These are phyloP conservation scores for Euwallacea similis DNA, from an alignment of 1,140 invertebrate species.

Conservation along the genomic window DNA sequence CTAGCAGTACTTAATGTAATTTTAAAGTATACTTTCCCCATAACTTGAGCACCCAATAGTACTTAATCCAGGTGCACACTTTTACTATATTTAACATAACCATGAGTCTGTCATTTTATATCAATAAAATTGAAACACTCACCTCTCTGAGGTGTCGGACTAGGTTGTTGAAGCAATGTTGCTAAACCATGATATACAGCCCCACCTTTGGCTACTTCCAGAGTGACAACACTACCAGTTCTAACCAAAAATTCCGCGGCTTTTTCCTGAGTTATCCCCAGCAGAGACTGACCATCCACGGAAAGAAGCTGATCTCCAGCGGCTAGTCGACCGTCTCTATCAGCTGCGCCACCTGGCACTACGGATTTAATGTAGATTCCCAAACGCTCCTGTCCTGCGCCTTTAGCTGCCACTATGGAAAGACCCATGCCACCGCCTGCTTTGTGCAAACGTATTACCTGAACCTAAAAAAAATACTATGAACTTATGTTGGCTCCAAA, in stretches of 20 bases:
- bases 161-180: constrained; percentile 88
- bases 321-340: constrained; percentile 89
- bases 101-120: not conserved
- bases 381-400: constrained; percentile 84
- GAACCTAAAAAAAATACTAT: constrained; percentile 59
- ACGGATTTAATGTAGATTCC: constrained; percentile 99
- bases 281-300: constrained; percentile 93
- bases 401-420: constrained; percentile 92
- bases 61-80: not conserved
- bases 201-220: constrained; percentile 97
- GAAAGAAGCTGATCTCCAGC: constrained; percentile 94
- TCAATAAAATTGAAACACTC: constrained; percentile 47
- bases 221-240: constrained; percentile 88
- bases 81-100: not conserved
- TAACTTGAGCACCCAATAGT: not conserved
- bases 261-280: constrained; percentile 93
- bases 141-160: constrained; percentile 82
- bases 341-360: constrained; percentile 92
- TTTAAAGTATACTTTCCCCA: constrained; percentile 17
- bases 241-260: constrained; percentile 95
- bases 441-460: constrained; percentile 88
- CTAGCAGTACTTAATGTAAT: not conserved
- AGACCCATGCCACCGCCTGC: constrained; percentile 90
- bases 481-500: not conserved
- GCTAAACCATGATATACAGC: constrained; percentile 96